Percentiles rank a stretch among this genome's conserved stretches.
phyloP scores from a whole-genome alignment of 2,113 vertebrate species.

The Gnathonemus echidnorhynchus region DNA sequence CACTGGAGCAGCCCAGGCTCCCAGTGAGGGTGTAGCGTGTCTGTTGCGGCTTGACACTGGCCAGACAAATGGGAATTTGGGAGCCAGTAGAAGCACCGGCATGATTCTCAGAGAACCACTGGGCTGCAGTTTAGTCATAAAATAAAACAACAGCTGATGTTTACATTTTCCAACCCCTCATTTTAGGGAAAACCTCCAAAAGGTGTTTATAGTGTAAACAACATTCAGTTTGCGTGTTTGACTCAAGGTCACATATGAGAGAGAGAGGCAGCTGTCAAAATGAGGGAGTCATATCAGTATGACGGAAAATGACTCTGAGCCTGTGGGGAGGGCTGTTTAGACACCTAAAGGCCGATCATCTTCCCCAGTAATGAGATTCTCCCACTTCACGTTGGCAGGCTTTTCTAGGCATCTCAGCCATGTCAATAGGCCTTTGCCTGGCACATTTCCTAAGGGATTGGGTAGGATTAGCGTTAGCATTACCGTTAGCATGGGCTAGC shows the following conservation, averaged over 20 bases:
- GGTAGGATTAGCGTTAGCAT: not conserved
- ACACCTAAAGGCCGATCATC: not conserved
- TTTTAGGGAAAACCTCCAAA: not conserved
- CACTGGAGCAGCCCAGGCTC: not conserved
- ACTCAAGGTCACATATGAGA: not conserved
- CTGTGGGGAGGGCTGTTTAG: not conserved
- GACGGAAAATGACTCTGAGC: not conserved
- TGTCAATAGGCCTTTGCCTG: not conserved
- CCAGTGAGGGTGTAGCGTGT: not conserved
- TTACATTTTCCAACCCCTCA: not conserved
- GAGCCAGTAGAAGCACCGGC: not conserved
- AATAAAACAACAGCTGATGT: not conserved
- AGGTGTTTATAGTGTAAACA: not conserved
- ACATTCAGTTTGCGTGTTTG: not conserved
- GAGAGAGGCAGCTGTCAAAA: not conserved
- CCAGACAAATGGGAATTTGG: not conserved
- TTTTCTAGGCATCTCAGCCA: not conserved
- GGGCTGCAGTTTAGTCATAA: not conserved
- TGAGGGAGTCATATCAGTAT: not conserved
- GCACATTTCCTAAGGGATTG: not conserved
- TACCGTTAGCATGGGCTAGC: not conserved
- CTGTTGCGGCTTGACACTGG: not conserved
- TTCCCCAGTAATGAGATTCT: not conserved
- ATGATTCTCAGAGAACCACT: not conserved
- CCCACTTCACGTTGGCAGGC: not conserved